Evolutionary conservation across 53 echinoderm and acorn worm species (phyloP).

Genomic region (Pentamera pediparva): DNA sequence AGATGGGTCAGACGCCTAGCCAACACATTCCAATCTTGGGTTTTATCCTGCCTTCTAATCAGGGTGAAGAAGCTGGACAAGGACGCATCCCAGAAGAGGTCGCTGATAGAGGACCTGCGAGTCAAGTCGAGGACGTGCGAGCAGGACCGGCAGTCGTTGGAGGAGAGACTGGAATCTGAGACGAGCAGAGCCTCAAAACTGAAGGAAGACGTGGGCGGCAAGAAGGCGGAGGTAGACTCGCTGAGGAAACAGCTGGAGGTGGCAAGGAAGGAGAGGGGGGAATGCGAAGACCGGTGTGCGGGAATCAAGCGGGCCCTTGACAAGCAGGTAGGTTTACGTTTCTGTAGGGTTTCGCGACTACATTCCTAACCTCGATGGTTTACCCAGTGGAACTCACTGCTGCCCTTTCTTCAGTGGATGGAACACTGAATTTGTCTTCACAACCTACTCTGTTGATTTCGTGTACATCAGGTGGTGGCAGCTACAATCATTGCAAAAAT

Average conservation of each 20-base stretch:
- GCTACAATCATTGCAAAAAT: too few relatives aligned
- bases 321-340: conserved; percentile 64
- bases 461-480: too few relatives aligned
- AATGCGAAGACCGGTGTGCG: conserved; percentile 59
- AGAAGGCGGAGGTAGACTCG: conserved; percentile 72
- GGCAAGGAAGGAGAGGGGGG: conserved; percentile 78
- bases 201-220: conserved; percentile 47
- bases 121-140: conserved; percentile 43
- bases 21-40: neutral
- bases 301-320: conserved; percentile 56
- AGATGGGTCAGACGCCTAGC: too few relatives aligned
- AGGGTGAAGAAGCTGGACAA: conserved; percentile 49
- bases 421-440: too few relatives aligned
- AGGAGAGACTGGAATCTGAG: conserved; percentile 7
- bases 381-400: too few relatives aligned
- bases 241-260: conserved; percentile 66
- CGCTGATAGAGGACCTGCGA: conserved; percentile 78
- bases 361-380: too few relatives aligned
- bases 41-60: neutral
- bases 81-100: conserved; percentile 79
- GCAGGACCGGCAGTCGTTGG: conserved; percentile 22
- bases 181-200: neutral
- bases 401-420: too few relatives aligned
- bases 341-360: too few relatives aligned
- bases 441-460: too few relatives aligned